Evolutionary conservation across 2,797 vertebrate genomes (phyloP), one percentile per base, ranked within the genome.

Genomic region (Gadopsis marmoratus): DNA sequence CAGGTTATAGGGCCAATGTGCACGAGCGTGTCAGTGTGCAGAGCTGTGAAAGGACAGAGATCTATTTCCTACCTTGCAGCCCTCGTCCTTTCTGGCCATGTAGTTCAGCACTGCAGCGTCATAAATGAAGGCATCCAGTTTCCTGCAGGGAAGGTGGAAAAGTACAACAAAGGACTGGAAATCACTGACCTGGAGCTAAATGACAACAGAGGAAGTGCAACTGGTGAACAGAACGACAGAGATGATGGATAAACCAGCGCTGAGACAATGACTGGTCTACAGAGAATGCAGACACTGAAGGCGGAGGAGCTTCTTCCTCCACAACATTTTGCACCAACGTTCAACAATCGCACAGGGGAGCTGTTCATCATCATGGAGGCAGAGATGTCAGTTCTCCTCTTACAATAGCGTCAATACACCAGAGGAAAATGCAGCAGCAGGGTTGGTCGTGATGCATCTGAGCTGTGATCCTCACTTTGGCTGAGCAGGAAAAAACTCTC

Each of bases 91-190:
- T 37, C 97, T 94, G 50, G 97, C 97, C 97, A 97, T 98, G 78
- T 98, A 98, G 92, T 98, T 98, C 67, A 97, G 94, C 82, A 98
- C 97, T 0, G 97, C 97, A 0, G 97, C 97, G 1, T 97, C 97
- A 4, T 98, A 98, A 91, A 98, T 98, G 94, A 98, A 98, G 76
- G 97, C 97, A 10, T 98, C 97, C 89, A 97, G 94, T 91, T 98
- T 98, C 87, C 97, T 98, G 90, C 66, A 71, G 83, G 71, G 67
- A 37, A 41, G 56, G 64, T 54, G 17, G 73, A 39, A 67, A 71
- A 71, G 81, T 65, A 83, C 61, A 66, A 50, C 35, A 31, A 29
- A 71, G 51, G 31, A 75, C 79, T 82, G 37, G 70, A 83, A 88
- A 83, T 79, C 68, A 68, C 23, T 74, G 78, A 79, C 76, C 78